Evolutionary conservation across 2,888 invertebrate species (phyloP).

Genomic region (Plutella xylostella): DNA sequence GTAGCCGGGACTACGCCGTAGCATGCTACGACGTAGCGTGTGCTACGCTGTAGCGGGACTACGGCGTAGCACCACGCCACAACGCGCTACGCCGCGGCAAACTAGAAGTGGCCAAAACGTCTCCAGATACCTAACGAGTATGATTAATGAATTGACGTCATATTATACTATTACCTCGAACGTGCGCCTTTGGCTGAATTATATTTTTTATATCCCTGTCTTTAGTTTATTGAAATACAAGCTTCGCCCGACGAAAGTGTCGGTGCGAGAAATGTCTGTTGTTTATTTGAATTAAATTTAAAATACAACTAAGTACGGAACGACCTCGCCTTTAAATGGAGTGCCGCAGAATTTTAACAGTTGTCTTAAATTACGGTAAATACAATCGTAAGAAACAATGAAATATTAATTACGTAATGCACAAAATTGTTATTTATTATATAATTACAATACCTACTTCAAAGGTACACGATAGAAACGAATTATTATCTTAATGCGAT

Average conservation of each 20-base stretch:
- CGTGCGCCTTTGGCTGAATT: conserved; percentile 60
- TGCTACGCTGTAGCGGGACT: conserved; percentile 18
- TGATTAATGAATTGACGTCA: conserved; percentile 69
- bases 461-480: conserved; percentile 68
- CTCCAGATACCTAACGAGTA: conserved; percentile 61
- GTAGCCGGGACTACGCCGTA: conserved; percentile 20
- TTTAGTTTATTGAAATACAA: conserved; percentile 61
- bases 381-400: conserved; percentile 68
- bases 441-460: conserved; percentile 64
- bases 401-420: conserved; percentile 68
- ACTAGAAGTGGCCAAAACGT: conserved; percentile 20
- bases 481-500: conserved; percentile 66
- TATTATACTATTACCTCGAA: conserved; percentile 66
- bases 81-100: conserved; percentile 16
- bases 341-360: conserved; percentile 52
- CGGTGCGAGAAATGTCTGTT: conserved; percentile 48
- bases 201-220: conserved; percentile 62
- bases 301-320: conserved; percentile 63
- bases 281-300: conserved; percentile 58
- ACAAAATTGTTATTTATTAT: conserved; percentile 66
- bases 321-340: conserved; percentile 47
- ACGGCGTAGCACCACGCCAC: conserved; percentile 1
- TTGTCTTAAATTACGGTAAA: conserved; percentile 65
- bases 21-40: conserved; percentile 19
- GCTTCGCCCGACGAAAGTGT: conserved; percentile 47